Evolutionary conservation across 2,113 vertebrate species (phyloP).

Genomic region (Thamnaconus septentrionalis): DNA sequence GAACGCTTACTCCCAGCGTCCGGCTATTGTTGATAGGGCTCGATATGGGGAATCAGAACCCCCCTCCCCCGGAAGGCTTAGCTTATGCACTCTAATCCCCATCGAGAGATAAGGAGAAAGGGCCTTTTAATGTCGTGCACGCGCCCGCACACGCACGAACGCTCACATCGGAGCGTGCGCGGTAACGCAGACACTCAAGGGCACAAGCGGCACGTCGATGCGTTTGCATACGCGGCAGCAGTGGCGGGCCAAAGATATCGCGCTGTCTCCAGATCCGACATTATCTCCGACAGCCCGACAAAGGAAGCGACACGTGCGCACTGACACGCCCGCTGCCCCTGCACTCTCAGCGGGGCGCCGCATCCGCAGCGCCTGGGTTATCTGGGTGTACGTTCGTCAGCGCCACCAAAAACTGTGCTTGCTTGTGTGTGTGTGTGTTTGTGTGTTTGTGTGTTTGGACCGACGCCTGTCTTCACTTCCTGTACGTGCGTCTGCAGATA

Average conservation of each 20-base stretch:
- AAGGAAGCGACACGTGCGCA: not conserved
- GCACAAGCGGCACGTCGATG: not conserved
- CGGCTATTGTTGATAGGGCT: conserved; percentile 49
- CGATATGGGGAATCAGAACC: conserved; percentile 45
- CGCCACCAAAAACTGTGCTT: not conserved
- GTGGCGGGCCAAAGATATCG: not conserved
- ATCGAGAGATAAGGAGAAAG: conserved; percentile 45
- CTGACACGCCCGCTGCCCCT: not conserved
- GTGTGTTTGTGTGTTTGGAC: no score
- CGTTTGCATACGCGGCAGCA: conserved; percentile 16
- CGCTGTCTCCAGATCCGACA: conserved; percentile 23
- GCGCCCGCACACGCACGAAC: not conserved
- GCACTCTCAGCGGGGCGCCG: conserved; percentile 22
- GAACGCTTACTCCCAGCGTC: conserved; percentile 43
- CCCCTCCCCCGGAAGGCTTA: conserved; percentile 27
- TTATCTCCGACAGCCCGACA: conserved; percentile 38
- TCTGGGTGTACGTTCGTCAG: conserved; percentile 20
- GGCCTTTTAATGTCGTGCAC: conserved; percentile 42
- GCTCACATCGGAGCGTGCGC: not conserved
- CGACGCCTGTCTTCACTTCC: no score
- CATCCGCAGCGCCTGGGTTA: conserved; percentile 46
- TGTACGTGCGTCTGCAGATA: no score
- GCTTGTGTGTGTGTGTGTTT: not conserved
- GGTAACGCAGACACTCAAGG: not conserved
- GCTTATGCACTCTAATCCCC: conserved; percentile 63